Conservation (phyloP, 2,888 invertebrate species). For the Erebia aethiops region DNA sequence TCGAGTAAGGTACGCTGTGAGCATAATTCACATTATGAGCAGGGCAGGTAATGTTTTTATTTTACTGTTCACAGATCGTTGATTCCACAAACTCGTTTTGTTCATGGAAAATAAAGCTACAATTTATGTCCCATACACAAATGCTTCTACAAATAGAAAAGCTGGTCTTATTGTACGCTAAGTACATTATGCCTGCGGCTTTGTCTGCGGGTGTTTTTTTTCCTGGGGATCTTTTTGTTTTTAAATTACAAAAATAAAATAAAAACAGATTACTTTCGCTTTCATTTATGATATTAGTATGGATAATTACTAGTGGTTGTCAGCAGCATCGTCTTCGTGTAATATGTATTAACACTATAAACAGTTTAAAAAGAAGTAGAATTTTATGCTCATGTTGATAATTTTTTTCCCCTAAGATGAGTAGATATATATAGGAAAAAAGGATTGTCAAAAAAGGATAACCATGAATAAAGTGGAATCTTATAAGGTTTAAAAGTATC, state of each 20-base stretch:
- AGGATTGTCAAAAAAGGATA: too few species aligned
- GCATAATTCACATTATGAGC: constrained; percentile 5
- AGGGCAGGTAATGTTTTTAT: constrained; percentile 5
- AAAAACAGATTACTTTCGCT: not conserved
- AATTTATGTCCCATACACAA: not conserved
- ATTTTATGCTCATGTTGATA: too few species aligned
- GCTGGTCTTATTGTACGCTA: not conserved
- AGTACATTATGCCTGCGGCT: not conserved
- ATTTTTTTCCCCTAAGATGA: too few species aligned
- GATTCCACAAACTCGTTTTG: constrained; percentile 3
- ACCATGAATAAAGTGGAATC: too few species aligned
- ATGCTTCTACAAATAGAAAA: constrained; percentile 4
- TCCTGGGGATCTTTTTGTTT: not conserved
- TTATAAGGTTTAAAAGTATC: too few species aligned
- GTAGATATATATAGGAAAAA: too few species aligned
- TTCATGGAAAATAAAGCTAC: constrained; percentile 14
- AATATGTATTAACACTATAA: too few species aligned
- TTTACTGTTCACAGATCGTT: constrained; percentile 3
- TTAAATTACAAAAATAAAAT: not conserved
- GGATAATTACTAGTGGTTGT: too few species aligned
- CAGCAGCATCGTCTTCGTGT: too few species aligned
- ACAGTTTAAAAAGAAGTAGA: too few species aligned
- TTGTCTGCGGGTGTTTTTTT: not conserved
- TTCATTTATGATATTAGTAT: too few species aligned
- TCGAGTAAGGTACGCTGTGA: not conserved